These are phyloP conservation scores for Euplagia quadripunctaria DNA, from an alignment of 2,888 invertebrate species.

Conservation along the genomic window DNA sequence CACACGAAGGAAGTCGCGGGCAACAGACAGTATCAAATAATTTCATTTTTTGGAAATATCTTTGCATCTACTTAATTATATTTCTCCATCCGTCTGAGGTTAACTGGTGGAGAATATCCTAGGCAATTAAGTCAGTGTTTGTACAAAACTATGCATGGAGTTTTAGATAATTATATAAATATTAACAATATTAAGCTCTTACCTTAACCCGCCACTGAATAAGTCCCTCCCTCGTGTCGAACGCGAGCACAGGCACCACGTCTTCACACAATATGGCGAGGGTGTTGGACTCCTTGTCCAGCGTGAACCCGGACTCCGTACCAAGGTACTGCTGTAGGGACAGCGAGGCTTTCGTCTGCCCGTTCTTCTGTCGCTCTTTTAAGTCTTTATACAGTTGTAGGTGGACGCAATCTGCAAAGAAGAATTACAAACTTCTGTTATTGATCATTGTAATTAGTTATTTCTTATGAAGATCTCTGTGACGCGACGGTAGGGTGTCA, in stretches of 20 bases:
- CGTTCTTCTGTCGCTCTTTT: constrained; percentile 95
- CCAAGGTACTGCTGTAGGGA: constrained; percentile 96
- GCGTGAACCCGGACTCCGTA: constrained; percentile 94
- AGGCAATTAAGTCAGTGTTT: too few relatives aligned
- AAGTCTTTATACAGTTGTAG: constrained; percentile 95
- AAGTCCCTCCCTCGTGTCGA: constrained; percentile 94
- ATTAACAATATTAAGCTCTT: constrained; percentile 21
- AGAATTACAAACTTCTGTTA: constrained; percentile 46
- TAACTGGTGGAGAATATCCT: too few relatives aligned
- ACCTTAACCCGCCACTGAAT: constrained; percentile 94
- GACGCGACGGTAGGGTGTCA: too few relatives aligned
- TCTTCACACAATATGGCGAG: constrained; percentile 96
- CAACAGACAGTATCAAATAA: too few relatives aligned
- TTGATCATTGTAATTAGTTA: not conserved
- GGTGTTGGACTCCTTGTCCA: constrained; percentile 96
- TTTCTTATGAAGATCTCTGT: not conserved
- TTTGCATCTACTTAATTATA: too few relatives aligned
- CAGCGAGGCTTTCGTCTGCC: constrained; percentile 95
- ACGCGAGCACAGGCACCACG: constrained; percentile 94
- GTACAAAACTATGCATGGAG: too few relatives aligned
- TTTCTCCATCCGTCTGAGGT: too few relatives aligned
- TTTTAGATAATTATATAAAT: too few relatives aligned
- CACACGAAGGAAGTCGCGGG: too few relatives aligned
- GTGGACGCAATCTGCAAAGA: constrained; percentile 94
- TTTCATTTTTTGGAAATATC: too few relatives aligned